Evolutionary conservation across 1,140 invertebrate genomes (phyloP).

Genomic region (Medauroidea extradentata): DNA sequence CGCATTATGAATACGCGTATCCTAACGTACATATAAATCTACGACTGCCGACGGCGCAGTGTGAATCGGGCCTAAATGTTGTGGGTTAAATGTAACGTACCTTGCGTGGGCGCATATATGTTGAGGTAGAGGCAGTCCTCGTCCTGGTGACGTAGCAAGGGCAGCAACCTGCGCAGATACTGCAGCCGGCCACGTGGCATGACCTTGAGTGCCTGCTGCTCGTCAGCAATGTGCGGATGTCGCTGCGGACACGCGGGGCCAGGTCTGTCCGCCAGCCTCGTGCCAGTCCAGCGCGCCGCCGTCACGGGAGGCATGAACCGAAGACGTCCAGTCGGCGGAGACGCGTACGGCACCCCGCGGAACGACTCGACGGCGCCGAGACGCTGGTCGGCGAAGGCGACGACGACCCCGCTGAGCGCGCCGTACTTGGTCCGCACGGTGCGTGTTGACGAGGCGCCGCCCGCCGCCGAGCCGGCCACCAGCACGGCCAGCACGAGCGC

Average conservation of each 20-base stretch:
- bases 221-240: conserved; percentile 61
- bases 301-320: conserved; percentile 93
- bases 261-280: conserved; percentile 72
- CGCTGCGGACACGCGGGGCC: conserved; percentile 88
- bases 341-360: conserved; percentile 90
- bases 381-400: conserved; percentile 46
- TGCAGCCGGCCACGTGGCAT: conserved; percentile 74
- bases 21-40: no score
- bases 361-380: conserved; percentile 84
- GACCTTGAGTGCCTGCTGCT: conserved; percentile 66
- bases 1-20: no score
- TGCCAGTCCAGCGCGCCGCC: conserved; percentile 79
- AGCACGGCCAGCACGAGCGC: background rate
- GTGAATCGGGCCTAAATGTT: no score
- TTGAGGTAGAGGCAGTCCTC: conserved; percentile 98
- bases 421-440: conserved; percentile 85
- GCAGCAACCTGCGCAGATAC: conserved; percentile 74
- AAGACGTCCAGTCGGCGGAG: conserved; percentile 67
- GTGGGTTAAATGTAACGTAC: no score
- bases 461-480: conserved; percentile 30
- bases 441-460: conserved; percentile 70
- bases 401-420: conserved; percentile 73
- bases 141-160: conserved; percentile 81
- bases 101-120: conserved; percentile 83
- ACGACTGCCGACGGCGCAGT: no score